phyloP scores from a whole-genome alignment of 2,888 invertebrate genomes.

The Gortyna flavago region DNA sequence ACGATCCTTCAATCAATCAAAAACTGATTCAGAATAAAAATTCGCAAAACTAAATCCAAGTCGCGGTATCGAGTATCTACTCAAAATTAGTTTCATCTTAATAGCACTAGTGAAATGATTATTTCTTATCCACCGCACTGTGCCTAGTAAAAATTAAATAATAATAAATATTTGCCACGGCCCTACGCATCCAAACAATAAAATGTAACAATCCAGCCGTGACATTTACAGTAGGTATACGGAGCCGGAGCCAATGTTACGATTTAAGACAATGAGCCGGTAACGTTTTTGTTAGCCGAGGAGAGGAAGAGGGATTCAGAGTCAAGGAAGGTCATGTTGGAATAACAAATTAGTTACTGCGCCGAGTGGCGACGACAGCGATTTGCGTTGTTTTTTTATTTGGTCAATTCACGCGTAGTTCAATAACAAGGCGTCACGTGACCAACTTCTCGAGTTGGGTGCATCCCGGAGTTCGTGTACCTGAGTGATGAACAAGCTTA shows the following conservation, averaged over 20 bases:
- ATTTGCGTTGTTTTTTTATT: constrained; percentile 71
- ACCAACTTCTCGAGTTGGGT: constrained; percentile 47
- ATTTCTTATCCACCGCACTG: background rate
- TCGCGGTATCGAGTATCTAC: constrained; percentile 36
- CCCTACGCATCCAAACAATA: constrained; percentile 29
- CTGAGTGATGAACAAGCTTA: constrained; percentile 34
- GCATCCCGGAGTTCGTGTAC: constrained; percentile 46
- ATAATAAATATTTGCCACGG: no score
- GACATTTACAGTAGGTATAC: constrained; percentile 49
- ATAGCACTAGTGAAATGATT: constrained; percentile 11
- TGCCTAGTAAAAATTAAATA: constrained; percentile 29
- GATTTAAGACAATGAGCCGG: constrained; percentile 67
- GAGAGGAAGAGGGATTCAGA: constrained; percentile 76
- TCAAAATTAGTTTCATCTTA: constrained; percentile 45
- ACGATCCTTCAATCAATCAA: constrained; percentile 51
- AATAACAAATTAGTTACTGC: constrained; percentile 78
- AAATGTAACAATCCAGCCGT: constrained; percentile 48
- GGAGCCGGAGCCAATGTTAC: constrained; percentile 48
- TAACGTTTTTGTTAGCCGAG: constrained; percentile 66
- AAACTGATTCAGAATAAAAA: constrained; percentile 67
- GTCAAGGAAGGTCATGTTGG: constrained; percentile 84
- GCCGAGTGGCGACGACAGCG: constrained; percentile 62
- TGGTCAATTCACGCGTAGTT: constrained; percentile 68
- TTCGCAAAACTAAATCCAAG: constrained; percentile 63
- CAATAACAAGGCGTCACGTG: constrained; percentile 70